Conservation (phyloP, 2,113 vertebrate species). For the Elephantulus edwardii region DNA sequence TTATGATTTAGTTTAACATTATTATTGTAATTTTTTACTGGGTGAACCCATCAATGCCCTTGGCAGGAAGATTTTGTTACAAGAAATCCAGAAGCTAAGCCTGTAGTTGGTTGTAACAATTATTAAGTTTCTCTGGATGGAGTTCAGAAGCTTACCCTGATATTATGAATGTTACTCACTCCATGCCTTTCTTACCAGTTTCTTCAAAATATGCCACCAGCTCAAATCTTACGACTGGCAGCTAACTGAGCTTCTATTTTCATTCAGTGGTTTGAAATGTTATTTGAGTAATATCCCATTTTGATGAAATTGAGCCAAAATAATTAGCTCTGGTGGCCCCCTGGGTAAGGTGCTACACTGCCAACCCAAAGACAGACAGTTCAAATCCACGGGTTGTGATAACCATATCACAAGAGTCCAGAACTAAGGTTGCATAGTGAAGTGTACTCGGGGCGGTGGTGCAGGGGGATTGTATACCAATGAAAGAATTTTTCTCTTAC, state of each 20-base stretch:
- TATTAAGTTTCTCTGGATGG: slow-evolving; percentile 34
- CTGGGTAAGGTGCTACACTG: too few species aligned
- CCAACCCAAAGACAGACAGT: too few species aligned
- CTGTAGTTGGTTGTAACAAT: slow-evolving; percentile 32
- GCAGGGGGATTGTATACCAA: too few species aligned
- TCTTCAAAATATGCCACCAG: slow-evolving; percentile 15
- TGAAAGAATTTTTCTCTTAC: too few species aligned
- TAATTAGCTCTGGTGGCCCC: background rate
- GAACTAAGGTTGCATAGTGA: too few species aligned
- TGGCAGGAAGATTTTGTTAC: slow-evolving; percentile 68
- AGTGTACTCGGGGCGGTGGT: too few species aligned
- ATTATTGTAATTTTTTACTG: slow-evolving; percentile 69
- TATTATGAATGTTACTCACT: background rate
- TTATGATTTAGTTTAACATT: slow-evolving; percentile 68
- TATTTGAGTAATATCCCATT: slow-evolving; percentile 44
- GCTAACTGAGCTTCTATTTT: slow-evolving; percentile 18
- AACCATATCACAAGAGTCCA: too few species aligned
- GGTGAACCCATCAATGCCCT: slow-evolving; percentile 41
- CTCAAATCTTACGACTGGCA: slow-evolving; percentile 3
- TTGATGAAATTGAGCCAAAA: slow-evolving; percentile 47
- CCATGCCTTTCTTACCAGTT: background rate
- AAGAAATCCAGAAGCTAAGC: slow-evolving; percentile 53
- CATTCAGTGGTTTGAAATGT: slow-evolving; percentile 22
- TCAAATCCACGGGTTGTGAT: too few species aligned
- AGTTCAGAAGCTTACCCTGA: slow-evolving; percentile 28